A percentile compares a stretch with the other conserved stretches of the same genome.
phyloP scores from a whole-genome alignment of 2,888 invertebrate species.

The Tortrix viridana region DNA sequence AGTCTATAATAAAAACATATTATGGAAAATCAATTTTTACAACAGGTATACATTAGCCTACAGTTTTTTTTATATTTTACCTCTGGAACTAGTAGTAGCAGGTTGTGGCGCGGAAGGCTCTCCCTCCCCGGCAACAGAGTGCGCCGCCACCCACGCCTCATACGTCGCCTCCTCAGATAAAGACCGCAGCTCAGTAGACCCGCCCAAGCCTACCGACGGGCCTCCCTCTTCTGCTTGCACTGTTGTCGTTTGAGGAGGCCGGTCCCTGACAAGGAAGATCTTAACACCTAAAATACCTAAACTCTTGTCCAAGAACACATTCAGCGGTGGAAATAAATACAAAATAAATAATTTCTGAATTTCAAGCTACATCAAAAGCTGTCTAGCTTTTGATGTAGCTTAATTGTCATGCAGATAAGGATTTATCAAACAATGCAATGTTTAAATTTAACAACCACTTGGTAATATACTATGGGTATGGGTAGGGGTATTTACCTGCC shows the following conservation, averaged over 20 bases:
- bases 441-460: too few species aligned
- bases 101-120: constrained; percentile 90
- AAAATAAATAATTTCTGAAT: too few species aligned
- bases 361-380: too few species aligned
- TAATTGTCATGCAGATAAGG: too few species aligned
- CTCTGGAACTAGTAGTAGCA: constrained; percentile 89
- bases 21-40: neutral
- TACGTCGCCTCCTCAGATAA: constrained; percentile 90
- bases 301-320: too few species aligned
- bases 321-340: too few species aligned
- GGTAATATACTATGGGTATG: too few species aligned
- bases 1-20: neutral
- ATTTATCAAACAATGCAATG: too few species aligned
- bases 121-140: constrained; percentile 92
- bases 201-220: constrained; percentile 71
- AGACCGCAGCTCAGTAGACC: constrained; percentile 86
- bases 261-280: constrained; percentile 56
- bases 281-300: neutral
- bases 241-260: constrained; percentile 76
- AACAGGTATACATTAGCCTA: neutral
- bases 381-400: too few species aligned
- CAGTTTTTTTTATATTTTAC: too few species aligned
- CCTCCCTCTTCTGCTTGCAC: constrained; percentile 73
- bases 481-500: constrained; percentile 85
- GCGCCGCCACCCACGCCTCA: constrained; percentile 94